phyloP scores from a whole-genome alignment of 2,113 vertebrate genomes.

The Cnemophilus loriae region DNA sequence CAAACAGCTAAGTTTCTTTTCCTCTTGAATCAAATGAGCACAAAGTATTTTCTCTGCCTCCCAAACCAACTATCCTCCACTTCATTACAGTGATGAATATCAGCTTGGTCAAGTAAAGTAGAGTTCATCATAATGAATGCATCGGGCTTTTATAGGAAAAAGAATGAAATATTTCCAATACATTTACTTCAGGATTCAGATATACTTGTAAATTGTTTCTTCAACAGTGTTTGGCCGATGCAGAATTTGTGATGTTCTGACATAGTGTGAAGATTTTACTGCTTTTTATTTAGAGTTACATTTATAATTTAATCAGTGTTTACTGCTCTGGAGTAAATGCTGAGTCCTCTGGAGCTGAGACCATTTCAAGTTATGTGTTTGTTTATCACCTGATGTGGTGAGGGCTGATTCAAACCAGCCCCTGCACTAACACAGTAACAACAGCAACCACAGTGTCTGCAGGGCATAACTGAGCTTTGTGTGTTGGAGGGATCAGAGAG shows the following conservation, averaged over 20 bases:
- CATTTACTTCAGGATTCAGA: background rate
- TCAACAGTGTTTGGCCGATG: background rate
- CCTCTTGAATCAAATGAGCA: background rate
- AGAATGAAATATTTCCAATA: background rate
- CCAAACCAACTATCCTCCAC: background rate
- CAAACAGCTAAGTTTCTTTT: background rate
- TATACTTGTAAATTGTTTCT: background rate
- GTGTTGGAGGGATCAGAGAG: background rate
- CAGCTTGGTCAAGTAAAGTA: background rate
- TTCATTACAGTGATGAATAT: background rate
- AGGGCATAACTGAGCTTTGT: background rate
- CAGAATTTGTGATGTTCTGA: background rate
- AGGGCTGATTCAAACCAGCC: background rate
- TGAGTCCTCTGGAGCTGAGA: background rate
- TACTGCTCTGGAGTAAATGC: background rate
- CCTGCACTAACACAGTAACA: background rate
- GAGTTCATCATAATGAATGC: background rate
- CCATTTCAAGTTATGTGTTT: background rate
- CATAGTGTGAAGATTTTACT: background rate
- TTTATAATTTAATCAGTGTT: background rate
- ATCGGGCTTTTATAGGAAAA: background rate
- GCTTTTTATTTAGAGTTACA: background rate
- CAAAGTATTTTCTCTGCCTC: background rate
- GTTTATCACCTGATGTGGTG: background rate
- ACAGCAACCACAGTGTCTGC: background rate